These are phyloP conservation scores for Diphyllodes magnificus DNA, from an alignment of 2,113 vertebrate genomes.

Conservation along the genomic window DNA sequence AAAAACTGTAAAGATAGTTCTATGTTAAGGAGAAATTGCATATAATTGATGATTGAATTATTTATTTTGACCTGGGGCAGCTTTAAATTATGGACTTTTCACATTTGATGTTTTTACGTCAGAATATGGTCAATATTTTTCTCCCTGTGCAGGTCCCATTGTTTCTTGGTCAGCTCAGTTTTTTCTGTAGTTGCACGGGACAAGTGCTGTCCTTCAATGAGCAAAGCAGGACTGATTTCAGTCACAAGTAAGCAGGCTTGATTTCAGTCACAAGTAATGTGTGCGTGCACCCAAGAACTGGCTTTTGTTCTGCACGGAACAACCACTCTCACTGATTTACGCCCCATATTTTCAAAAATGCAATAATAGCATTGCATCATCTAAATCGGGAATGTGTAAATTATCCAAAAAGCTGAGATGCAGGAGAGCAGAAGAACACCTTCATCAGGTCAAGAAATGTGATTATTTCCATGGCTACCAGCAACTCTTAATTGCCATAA, in stretches of 20 bases:
- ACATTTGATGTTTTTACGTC: background rate
- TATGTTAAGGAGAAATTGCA: background rate
- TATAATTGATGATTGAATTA: conserved; percentile 5
- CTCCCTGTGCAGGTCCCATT: background rate
- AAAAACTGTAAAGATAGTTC: background rate
- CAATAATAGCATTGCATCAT: background rate
- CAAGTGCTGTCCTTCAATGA: background rate
- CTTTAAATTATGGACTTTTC: conserved; percentile 54
- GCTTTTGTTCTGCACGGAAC: background rate
- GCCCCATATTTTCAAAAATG: background rate
- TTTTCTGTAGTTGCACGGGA: rapidly evolving
- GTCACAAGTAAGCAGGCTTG: background rate
- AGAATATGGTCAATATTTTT: background rate
- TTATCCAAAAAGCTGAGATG: background rate
- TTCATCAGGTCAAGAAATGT: background rate
- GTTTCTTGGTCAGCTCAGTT: background rate
- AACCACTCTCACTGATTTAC: background rate
- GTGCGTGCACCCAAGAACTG: background rate
- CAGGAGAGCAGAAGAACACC: background rate
- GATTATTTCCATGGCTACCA: background rate
- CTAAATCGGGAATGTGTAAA: background rate
- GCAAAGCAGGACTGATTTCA: background rate
- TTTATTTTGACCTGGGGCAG: conserved; percentile 24
- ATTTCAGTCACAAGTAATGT: background rate
- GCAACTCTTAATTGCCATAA: background rate